Conservation (phyloP, 1,140 invertebrate genomes). For the Glomeris maerens region DNA sequence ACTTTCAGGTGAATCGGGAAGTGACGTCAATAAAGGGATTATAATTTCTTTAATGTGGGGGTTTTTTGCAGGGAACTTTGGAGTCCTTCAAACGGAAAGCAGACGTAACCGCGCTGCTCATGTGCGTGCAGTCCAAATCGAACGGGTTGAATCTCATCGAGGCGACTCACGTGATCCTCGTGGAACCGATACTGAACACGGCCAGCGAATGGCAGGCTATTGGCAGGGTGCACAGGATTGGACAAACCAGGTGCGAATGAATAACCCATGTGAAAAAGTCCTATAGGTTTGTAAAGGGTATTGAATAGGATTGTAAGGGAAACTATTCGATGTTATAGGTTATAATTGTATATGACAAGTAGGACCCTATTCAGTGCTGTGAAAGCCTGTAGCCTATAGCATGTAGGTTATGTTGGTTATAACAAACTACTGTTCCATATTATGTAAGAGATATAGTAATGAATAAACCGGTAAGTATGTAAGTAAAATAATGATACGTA, state of each 20-base stretch:
- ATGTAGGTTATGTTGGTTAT: no score
- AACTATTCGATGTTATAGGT: background rate
- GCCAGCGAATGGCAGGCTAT: slow-evolving; percentile 62
- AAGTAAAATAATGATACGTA: no score
- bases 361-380: no score
- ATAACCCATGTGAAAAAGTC: slow-evolving; percentile 2
- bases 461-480: background rate
- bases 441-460: slow-evolving; percentile 5
- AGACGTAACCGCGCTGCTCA: slow-evolving; percentile 45
- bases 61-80: slow-evolving; percentile 23
- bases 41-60: background rate
- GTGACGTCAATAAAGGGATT: slow-evolving; percentile 3
- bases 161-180: slow-evolving; percentile 59
- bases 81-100: slow-evolving; percentile 26
- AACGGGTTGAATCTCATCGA: slow-evolving; percentile 68
- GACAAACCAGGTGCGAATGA: slow-evolving; percentile 46
- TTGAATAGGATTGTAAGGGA: no score
- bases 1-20: slow-evolving; percentile 35
- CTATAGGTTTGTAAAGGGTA: no score
- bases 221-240: slow-evolving; percentile 60
- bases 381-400: background rate
- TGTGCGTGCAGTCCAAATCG: slow-evolving; percentile 49
- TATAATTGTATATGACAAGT: background rate
- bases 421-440: no score
- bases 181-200: slow-evolving; percentile 58